Conservation (phyloP, 2,113 vertebrate genomes). For the Phyllostomus hastatus region DNA sequence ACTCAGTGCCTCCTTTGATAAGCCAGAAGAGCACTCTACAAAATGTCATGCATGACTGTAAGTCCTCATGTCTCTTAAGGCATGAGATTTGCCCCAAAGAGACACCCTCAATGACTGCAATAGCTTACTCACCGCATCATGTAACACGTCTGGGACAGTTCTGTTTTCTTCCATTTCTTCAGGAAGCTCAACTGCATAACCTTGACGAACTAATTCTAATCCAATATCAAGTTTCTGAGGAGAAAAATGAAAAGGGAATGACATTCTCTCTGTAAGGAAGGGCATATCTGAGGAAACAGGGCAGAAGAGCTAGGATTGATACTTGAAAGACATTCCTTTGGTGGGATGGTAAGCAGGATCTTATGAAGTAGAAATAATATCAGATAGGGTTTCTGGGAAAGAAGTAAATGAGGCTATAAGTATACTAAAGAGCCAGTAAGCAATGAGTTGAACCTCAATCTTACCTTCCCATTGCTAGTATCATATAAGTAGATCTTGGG, state of each 20-base stretch:
- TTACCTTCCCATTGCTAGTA: conserved; percentile 78
- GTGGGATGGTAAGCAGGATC: neutral
- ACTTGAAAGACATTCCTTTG: neutral
- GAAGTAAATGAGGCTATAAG: neutral
- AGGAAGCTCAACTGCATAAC: conserved; percentile 80
- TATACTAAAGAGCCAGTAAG: neutral
- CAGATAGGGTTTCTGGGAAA: conserved; percentile 5
- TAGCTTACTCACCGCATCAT: conserved; percentile 80
- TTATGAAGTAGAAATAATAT: neutral
- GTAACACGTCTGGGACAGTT: conserved; percentile 60
- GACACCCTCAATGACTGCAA: neutral
- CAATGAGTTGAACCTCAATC: neutral
- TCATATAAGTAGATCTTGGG: conserved; percentile 87
- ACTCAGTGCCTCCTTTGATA: neutral
- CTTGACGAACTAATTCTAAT: conserved; percentile 86
- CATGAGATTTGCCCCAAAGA: neutral
- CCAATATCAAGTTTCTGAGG: conserved; percentile 86
- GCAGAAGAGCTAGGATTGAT: neutral
- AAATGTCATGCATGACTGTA: neutral
- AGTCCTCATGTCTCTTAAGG: neutral
- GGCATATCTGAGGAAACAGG: neutral
- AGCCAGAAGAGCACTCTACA: neutral
- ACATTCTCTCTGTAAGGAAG: neutral
- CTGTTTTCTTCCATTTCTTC: conserved; percentile 66
- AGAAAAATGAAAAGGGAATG: neutral